Evolutionary conservation across 2,888 invertebrate genomes (phyloP).

Genomic region (Seladonia tumulorum): DNA sequence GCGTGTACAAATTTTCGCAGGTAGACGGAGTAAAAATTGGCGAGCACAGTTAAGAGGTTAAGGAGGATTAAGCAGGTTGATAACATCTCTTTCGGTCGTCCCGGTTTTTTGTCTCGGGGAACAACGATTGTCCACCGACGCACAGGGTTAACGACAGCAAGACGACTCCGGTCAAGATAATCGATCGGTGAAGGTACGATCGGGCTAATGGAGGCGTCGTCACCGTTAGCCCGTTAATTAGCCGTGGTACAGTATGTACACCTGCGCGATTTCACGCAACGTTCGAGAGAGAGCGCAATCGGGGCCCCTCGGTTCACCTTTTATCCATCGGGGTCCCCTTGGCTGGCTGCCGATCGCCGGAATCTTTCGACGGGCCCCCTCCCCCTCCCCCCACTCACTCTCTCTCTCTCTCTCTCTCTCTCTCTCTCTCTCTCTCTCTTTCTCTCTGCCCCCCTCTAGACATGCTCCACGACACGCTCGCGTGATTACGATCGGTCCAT

Average conservation of each 20-base stretch:
- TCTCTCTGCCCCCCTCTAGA: not conserved
- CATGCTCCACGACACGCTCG: slow-evolving; percentile 41
- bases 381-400: too few relatives aligned
- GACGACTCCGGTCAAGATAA: slow-evolving; percentile 31
- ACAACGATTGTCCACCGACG: not conserved
- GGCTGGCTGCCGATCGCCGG: slow-evolving; percentile 22
- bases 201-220: slow-evolving; percentile 64
- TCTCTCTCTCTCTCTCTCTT: not conserved
- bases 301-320: slow-evolving; percentile 73
- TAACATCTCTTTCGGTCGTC: not conserved
- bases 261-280: slow-evolving; percentile 77
- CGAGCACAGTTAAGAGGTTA: not conserved
- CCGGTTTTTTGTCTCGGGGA: not conserved
- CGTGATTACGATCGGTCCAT: slow-evolving; percentile 51
- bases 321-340: slow-evolving; percentile 60
- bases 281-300: slow-evolving; percentile 67
- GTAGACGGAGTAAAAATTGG: not conserved
- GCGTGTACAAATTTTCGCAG: not conserved
- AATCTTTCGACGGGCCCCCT: slow-evolving; percentile 44
- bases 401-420: too few relatives aligned
- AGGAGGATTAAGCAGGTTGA: not conserved
- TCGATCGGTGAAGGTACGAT: slow-evolving; percentile 58
- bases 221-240: slow-evolving; percentile 73
- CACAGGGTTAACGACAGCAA: slow-evolving; percentile 31
- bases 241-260: slow-evolving; percentile 68